Base-by-base conservation (phyloP, 2,797 vertebrate genomes). In the Helicolenus hilgendorfi region DNA sequence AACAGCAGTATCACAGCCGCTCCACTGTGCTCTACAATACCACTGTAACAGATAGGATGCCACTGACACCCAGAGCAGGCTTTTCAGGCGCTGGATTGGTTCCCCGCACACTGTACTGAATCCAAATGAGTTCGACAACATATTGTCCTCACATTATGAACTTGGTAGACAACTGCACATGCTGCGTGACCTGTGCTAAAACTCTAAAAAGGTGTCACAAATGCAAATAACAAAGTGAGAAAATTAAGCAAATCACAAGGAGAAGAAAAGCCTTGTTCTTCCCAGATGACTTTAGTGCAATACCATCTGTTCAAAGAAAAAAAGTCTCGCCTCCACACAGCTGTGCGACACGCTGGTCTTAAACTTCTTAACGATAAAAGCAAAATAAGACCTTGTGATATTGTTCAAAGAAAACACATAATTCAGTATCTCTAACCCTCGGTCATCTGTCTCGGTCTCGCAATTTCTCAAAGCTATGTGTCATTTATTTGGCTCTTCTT, bases 1-100 rank as follows among this genome's bases (percentile, higher is more conserved):
- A 92, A 95, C 92, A 93, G 87, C 92, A 68, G 72, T 95, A 96
- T 97, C 95, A 90, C 89, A 91, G 93, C 83, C 75, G 79, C 89
- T 84, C 81, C 85, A 74, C 94, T 86, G 88, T 93, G 92, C 94
- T 91, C 92, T 71, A 94, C 95, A 94, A 96, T 91, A 90, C 80
- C 91, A 72, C 91, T 81, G 90, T 80, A 93, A 96, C 91, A 93
- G 94, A 97, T 95, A 95, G 94, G 88, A 83, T 53, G 78, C 81
- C 72, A 49, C 91, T 69, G 92, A 91, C 89, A 93, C 84, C 72
- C 55, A 71, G 81, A 86, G 76, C 70, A 38, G 89, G 84, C 63
- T 72, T 83, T 86, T 82, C 77, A 81, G 77, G 41, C 55, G 1
- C 72, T 63, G 81, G 83, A 90, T 90, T 68, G 81, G 70, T 71